These are phyloP conservation scores for Blastomussa wellsi DNA, from an alignment of 92 coral and sea anemone genomes.

Conservation along the genomic window DNA sequence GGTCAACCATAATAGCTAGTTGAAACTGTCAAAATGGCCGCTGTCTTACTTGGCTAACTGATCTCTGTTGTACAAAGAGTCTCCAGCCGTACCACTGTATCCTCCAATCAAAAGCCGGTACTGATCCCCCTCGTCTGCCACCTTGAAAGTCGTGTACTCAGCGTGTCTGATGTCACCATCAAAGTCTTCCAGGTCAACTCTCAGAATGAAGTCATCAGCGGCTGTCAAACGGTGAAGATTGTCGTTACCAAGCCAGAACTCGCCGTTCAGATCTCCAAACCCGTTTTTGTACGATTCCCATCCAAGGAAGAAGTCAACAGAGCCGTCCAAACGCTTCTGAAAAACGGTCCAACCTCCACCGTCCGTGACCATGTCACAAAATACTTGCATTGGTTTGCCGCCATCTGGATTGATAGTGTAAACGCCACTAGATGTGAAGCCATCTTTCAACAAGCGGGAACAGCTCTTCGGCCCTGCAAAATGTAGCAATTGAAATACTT, in stretches of 20 bases:
- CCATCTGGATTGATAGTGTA: slow-evolving; percentile 46
- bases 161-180: background rate
- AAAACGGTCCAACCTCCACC: slow-evolving; percentile 44
- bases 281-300: slow-evolving; percentile 55
- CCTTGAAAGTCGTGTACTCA: slow-evolving; percentile 7
- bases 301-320: slow-evolving; percentile 24
- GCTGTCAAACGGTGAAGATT: slow-evolving; percentile 52
- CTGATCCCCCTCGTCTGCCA: background rate
- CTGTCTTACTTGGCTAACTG: background rate
- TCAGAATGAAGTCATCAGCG: background rate
- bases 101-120: slow-evolving; percentile 1
- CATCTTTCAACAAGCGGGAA: background rate
- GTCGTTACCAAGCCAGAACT: slow-evolving; percentile 64
- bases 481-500: background rate
- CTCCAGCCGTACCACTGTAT: slow-evolving; percentile 18
- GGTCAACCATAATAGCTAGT: too few species aligned
- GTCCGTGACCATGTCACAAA: too few species aligned
- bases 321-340: slow-evolving; percentile 35
- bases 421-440: slow-evolving; percentile 17
- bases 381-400: slow-evolving; percentile 21
- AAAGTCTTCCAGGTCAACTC: too few species aligned
- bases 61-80: background rate
- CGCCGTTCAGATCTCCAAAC: slow-evolving; percentile 47
- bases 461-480: background rate
- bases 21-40: too few species aligned